Evolutionary conservation across 2,888 invertebrate species (phyloP), one percentile per base, ranked within the genome.

Genomic region (Diloba caeruleocephala): DNA sequence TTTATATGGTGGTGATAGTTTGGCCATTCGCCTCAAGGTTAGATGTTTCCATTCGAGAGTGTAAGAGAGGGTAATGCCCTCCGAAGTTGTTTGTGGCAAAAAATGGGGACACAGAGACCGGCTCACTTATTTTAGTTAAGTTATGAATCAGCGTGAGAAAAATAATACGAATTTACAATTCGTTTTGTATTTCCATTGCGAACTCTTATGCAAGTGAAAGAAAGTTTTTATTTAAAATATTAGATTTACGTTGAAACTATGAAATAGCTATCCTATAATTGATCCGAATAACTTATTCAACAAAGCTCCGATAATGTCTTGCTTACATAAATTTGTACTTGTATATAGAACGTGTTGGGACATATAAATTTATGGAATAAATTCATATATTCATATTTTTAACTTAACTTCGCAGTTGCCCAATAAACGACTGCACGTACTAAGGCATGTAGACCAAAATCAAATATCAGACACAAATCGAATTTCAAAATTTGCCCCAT

Each of bases 41-140:
- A 90, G 87, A 80, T 88, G 87, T 83, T 88, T 87, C 83, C 81
- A 79, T 84, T 74, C 76, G 82, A 81, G 80, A 78, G 87, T 87
- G 78, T 78, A 79, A 79, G 85, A 84, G 85, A 87, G 92, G 91
- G 87, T 88, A 90, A 87, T 90, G 92, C 89, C 91, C 92, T 90
- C 89, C 71, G 73, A 89, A 90, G 92, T 90, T 92, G 92, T 91
- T 92, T 91, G 90, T 86, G 85, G 92, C 88, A 92, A 93, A 93
- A 93, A 93, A 92, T 92, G 91, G 81, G 92, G 90, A 88, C 92
- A 87, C 84, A 55, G 82, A 87, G 87, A 89, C 89, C 89, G 86
- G 88, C 87, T 89, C 79, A 83, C 88, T 91, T 87, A 90, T 88
- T 90, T 91, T 87, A 84, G 86, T 85, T 79, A 79, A 82, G 76